These are phyloP conservation scores for Epizoanthus rinbou DNA, from an alignment of 92 coral and sea anemone genomes.

Conservation along the genomic window DNA sequence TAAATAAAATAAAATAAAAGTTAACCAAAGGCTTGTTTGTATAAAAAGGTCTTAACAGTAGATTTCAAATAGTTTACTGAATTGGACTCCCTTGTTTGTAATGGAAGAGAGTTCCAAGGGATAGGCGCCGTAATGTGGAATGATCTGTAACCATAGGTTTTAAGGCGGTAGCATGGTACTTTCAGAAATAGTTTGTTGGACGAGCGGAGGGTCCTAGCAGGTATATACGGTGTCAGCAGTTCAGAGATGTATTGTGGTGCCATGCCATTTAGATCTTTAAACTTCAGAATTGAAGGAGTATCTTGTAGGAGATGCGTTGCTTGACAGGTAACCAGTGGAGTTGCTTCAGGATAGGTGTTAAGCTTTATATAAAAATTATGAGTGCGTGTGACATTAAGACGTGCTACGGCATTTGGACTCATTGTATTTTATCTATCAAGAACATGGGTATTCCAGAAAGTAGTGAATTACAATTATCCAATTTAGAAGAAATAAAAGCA, in stretches of 20 bases:
- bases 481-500: no score
- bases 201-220: slow-evolving; percentile 15
- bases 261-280: neutral
- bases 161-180: slow-evolving; percentile 1
- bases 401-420: no score
- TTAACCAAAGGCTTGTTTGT: slow-evolving; percentile 5
- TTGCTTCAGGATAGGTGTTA: no score
- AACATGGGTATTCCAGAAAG: no score
- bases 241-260: neutral
- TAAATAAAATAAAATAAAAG: neutral
- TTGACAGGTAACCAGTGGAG: no score
- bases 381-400: no score
- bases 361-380: no score
- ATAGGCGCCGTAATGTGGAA: slow-evolving; percentile 1
- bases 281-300: neutral
- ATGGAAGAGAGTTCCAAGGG: neutral
- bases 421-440: no score
- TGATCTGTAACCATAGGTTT: neutral
- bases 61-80: slow-evolving; percentile 1
- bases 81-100: neutral
- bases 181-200: slow-evolving; percentile 14
- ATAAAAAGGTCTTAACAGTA: slow-evolving; percentile 3
- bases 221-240: neutral
- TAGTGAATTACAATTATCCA: no score
- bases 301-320: no score